Conservation (phyloP, 2,113 vertebrate species). For the Psittacus erithacus region DNA sequence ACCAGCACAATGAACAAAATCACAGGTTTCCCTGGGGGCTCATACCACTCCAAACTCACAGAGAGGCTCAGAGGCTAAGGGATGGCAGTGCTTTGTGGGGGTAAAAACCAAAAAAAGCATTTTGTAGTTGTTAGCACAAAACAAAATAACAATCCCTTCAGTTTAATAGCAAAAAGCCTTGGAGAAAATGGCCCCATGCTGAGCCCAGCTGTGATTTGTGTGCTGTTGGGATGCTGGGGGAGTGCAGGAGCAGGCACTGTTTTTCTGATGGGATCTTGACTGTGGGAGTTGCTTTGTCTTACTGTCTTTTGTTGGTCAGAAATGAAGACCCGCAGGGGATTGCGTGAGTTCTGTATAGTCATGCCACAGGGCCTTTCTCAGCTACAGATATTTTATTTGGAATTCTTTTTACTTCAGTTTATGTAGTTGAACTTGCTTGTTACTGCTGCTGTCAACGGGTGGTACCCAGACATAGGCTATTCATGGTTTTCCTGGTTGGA, state of each 20-base stretch:
- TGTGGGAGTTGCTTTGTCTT: background rate
- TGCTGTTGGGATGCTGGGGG: background rate
- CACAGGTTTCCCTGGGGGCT: background rate
- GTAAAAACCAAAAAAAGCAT: background rate
- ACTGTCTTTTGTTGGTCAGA: background rate
- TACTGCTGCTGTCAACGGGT: background rate
- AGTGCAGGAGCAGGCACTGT: background rate
- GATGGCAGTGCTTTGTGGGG: background rate
- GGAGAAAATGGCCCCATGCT: background rate
- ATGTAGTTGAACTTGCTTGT: background rate
- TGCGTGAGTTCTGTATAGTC: background rate
- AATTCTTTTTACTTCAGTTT: background rate
- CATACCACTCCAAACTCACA: background rate
- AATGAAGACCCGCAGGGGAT: background rate
- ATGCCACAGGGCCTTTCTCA: rapidly evolving
- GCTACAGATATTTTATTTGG: background rate
- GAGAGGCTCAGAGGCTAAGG: background rate
- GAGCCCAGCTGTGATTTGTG: background rate
- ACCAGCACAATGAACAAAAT: background rate
- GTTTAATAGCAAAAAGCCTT: background rate
- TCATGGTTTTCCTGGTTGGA: background rate
- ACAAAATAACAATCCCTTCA: background rate
- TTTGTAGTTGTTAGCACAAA: background rate
- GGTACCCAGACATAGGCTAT: background rate
- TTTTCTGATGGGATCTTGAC: background rate